These are phyloP conservation scores for Rhaphigaster nebulosa DNA, from an alignment of 2,888 invertebrate species.

Conservation along the genomic window DNA sequence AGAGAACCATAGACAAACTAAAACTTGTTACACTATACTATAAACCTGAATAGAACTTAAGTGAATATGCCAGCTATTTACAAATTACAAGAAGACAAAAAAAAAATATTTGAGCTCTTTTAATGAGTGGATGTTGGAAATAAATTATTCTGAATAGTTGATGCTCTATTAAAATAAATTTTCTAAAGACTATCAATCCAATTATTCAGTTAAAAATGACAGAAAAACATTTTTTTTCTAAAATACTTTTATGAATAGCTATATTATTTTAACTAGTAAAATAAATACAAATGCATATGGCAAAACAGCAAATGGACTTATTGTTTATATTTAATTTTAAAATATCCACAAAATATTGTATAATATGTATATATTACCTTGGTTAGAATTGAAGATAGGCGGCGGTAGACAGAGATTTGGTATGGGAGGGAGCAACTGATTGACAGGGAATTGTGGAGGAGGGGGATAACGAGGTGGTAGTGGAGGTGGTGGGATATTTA, in stretches of 20 bases:
- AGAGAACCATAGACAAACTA: too few species aligned
- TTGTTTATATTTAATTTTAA: neutral
- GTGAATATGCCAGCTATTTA: neutral
- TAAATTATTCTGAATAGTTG: constrained; percentile 10
- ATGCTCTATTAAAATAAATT: neutral
- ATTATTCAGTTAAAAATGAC: neutral
- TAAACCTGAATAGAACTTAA: neutral
- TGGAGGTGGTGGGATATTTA: constrained; percentile 66
- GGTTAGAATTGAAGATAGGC: constrained; percentile 68
- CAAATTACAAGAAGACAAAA: neutral
- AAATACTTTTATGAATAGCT: neutral
- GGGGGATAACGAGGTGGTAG: constrained; percentile 62
- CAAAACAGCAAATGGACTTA: neutral
- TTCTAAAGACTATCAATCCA: neutral
- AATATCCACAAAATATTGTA: constrained; percentile 23
- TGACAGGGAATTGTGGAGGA: constrained; percentile 68
- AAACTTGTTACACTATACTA: too few species aligned
- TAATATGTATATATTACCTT: constrained; percentile 64
- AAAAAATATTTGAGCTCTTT: neutral
- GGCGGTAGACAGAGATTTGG: constrained; percentile 66
- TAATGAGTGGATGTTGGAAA: neutral
- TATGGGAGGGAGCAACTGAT: constrained; percentile 60
- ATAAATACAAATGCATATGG: neutral
- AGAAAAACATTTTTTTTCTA: neutral
- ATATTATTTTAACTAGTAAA: constrained; percentile 2